Evolutionary conservation across 2,888 invertebrate genomes (phyloP), one percentile per base, ranked within the genome.

Genomic region (Calliscelio sp.): DNA sequence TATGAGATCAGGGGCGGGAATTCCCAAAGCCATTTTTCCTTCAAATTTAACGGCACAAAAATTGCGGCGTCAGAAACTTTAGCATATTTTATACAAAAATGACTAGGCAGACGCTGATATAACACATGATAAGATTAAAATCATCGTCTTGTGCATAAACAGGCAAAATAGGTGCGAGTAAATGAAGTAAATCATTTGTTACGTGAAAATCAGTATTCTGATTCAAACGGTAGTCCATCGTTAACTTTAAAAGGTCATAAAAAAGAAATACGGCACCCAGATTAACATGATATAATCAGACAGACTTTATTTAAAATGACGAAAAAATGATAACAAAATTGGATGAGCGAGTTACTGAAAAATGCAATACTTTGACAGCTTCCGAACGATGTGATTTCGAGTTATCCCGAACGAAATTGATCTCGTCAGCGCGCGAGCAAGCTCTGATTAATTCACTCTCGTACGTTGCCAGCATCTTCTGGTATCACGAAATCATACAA

Each of bases 21-120:
- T 81, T 77, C 80, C 80, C 84, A 66, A 38, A 84, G 59, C 71
- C 65, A 84, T 77, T 84, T 81, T 81, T 71, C 80, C 66, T 71
- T 66, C 55, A 25, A 84, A 79, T 80, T 80, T 63, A 75, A 49
- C 74, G 68, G 66, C 25, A 24, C 63, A 24, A 55, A 84, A 79
- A 84, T 84, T 79, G 79, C 79, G 51, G 80, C 71, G 71, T 80
- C 80, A 71, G 71, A 71, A 71, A 71, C 41, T 80, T 71, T 55
- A 65, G 59, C 65, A 70, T 74, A 70, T 66, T 79, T 74, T 78
- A 38, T 75, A 75, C 65, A 80, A 80, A 75, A 80, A 57, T 80
- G 84, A 84, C 80, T 71, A 78, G 68, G 83, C 78, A 79, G 59
- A 59, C 71, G 73, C n/a, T 68, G 78, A 78, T 83, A 61, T 74